These are phyloP conservation scores for Blastomussa wellsi DNA, from an alignment of 92 coral and sea anemone genomes.

Conservation along the genomic window DNA sequence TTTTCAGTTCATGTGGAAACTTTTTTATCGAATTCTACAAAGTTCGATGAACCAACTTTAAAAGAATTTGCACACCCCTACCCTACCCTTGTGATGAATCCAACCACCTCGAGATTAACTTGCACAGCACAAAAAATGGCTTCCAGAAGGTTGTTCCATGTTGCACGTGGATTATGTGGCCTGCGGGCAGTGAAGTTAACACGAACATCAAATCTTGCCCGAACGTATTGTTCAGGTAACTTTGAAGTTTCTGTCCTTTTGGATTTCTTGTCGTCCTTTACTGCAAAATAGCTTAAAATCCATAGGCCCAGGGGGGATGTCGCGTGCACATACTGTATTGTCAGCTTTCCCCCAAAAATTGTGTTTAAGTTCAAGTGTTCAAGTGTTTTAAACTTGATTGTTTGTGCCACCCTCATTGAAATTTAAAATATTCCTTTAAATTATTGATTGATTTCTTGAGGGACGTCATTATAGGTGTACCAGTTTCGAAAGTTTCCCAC, in stretches of 20 bases:
- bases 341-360: no score
- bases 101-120: background rate
- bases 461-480: no score
- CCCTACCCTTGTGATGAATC: slow-evolving; percentile 19
- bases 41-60: background rate
- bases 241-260: background rate
- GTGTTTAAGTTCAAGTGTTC: no score
- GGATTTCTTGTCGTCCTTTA: no score
- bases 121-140: slow-evolving; percentile 65
- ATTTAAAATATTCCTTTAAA: no score
- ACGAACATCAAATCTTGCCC: slow-evolving; percentile 32
- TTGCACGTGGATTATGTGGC: slow-evolving; percentile 73
- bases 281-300: no score
- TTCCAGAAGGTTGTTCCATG: slow-evolving; percentile 67
- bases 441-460: no score
- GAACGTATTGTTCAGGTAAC: slow-evolving; percentile 79
- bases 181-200: slow-evolving; percentile 38
- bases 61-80: background rate
- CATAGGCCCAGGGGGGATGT: no score
- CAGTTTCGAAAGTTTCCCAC: no score
- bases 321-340: no score
- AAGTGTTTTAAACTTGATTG: no score
- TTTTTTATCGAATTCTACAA: background rate
- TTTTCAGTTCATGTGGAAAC: background rate
- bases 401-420: no score